phyloP scores from a whole-genome alignment of 2,113 vertebrate genomes.

The Puntigrus tetrazona region DNA sequence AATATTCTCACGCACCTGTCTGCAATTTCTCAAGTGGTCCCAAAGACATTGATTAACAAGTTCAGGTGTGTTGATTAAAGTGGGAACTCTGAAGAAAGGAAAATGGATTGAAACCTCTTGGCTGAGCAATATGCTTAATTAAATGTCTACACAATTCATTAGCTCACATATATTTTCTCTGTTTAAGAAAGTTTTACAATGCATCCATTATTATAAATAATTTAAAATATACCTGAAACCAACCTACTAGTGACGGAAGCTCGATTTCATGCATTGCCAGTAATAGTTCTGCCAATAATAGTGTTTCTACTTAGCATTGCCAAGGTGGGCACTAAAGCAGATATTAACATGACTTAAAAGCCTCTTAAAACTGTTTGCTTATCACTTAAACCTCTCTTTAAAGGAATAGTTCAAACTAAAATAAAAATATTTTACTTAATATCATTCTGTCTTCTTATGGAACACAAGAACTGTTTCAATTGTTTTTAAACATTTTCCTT shows the following conservation, averaged over 20 bases:
- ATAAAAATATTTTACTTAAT: background rate
- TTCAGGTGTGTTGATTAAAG: slow-evolving; percentile 16
- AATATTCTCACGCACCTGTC: slow-evolving; percentile 5
- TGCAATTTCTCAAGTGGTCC: slow-evolving; percentile 20
- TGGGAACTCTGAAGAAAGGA: background rate
- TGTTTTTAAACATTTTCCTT: background rate
- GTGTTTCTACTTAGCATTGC: background rate
- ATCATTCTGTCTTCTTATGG: background rate
- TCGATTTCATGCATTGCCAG: background rate
- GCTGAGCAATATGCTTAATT: background rate
- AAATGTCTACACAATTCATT: background rate
- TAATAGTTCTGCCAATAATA: background rate
- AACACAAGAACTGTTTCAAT: background rate
- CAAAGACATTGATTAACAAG: slow-evolving; percentile 9
- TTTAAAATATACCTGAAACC: background rate
- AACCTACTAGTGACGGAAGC: background rate
- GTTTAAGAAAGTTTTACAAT: background rate
- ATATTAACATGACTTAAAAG: background rate
- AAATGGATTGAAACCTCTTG: background rate
- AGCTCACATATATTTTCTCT: background rate
- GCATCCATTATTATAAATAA: background rate
- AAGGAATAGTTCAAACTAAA: background rate
- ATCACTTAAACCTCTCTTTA: background rate
- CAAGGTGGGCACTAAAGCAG: background rate
- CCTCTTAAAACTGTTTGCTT: background rate